phyloP scores from a whole-genome alignment of 92 coral and sea anemone genomes.

The Epizoanthus ramosus region DNA sequence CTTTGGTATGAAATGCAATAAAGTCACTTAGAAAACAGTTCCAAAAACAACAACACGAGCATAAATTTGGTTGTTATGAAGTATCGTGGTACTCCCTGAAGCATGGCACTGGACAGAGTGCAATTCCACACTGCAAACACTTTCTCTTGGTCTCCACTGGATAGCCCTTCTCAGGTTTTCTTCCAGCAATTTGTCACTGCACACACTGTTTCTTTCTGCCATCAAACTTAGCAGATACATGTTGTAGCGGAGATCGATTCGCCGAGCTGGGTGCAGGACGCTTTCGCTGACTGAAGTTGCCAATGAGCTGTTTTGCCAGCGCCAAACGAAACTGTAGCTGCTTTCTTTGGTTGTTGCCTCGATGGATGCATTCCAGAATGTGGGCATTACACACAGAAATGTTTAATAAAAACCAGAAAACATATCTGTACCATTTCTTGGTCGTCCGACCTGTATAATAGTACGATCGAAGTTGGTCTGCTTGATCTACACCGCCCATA shows the following conservation, averaged over 20 bases:
- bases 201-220: slow-evolving; percentile 28
- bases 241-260: too few relatives aligned
- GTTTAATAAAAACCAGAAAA: background rate
- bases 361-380: background rate
- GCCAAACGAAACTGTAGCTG: background rate
- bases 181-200: slow-evolving; percentile 13
- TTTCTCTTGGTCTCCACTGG: slow-evolving; percentile 11
- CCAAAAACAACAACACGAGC: background rate
- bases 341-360: background rate
- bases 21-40: background rate
- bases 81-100: background rate
- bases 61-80: background rate
- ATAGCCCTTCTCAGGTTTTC: slow-evolving; percentile 20
- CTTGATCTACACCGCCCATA: slow-evolving; percentile 35
- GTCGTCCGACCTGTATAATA: slow-evolving; percentile 7
- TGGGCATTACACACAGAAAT: slow-evolving; percentile 1
- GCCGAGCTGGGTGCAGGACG: too few relatives aligned
- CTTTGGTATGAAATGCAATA: background rate
- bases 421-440: slow-evolving; percentile 11
- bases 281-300: too few relatives aligned
- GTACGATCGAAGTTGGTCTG: slow-evolving; percentile 33
- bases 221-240: background rate
- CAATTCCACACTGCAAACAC: slow-evolving; percentile 26
- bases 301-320: slow-evolving; percentile 9
- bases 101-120: slow-evolving; percentile 17